Conservation (phyloP, 1,140 invertebrate species). For the Diabrotica virgifera region DNA sequence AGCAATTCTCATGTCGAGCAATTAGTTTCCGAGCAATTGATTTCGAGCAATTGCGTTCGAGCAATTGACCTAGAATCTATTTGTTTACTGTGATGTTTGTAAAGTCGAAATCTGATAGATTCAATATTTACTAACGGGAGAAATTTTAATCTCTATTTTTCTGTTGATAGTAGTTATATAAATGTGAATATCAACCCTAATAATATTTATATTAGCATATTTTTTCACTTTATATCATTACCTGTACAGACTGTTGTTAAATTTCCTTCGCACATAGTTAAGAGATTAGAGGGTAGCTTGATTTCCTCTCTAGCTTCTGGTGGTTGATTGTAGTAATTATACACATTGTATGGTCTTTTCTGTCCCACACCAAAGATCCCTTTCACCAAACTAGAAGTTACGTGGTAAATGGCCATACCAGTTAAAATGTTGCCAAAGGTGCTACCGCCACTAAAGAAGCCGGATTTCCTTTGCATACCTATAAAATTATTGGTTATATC, state of each 20-base stretch:
- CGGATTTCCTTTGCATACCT: conserved; percentile 30
- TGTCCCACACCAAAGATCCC: conserved; percentile 13
- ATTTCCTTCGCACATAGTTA: conserved; percentile 35
- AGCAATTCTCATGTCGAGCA: too few species aligned
- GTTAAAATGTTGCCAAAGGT: conserved; percentile 33
- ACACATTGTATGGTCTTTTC: conserved; percentile 32
- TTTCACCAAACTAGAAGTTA: conserved; percentile 32
- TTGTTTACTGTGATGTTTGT: too few species aligned
- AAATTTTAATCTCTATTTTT: too few species aligned
- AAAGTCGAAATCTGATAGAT: too few species aligned
- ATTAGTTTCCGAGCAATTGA: too few species aligned
- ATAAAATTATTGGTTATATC: background rate
- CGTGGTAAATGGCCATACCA: conserved; percentile 33
- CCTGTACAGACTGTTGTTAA: conserved; percentile 30
- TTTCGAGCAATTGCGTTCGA: too few species aligned
- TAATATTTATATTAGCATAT: too few species aligned
- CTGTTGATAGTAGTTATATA: too few species aligned
- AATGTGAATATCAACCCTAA: too few species aligned
- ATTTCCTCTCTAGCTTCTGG: conserved; percentile 30
- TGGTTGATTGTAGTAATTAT: conserved; percentile 37
- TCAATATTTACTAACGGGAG: too few species aligned
- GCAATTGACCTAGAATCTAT: too few species aligned
- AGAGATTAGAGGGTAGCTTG: conserved; percentile 31
- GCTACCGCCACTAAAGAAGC: conserved; percentile 35
- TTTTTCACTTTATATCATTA: background rate